Evolutionary conservation across 2,797 vertebrate genomes (phyloP).

Genomic region (Megaceryle alcyon): DNA sequence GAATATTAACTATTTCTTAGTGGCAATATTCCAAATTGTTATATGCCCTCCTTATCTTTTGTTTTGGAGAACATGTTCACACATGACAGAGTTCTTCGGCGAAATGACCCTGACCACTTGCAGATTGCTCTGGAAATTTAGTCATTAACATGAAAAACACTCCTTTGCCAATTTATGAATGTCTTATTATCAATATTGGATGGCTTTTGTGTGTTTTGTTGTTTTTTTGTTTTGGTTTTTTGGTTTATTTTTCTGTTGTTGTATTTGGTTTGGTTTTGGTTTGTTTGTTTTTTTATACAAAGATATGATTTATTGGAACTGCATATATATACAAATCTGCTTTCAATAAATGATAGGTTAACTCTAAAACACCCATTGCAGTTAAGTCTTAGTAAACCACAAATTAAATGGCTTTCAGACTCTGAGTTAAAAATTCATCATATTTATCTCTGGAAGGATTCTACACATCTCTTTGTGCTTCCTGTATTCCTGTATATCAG

Average conservation of each 20-base stretch:
- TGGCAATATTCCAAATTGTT: neutral
- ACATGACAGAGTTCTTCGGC: neutral
- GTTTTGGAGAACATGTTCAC: neutral
- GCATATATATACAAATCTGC: neutral
- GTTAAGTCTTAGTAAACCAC: neutral
- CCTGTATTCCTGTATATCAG: neutral
- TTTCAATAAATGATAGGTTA: neutral
- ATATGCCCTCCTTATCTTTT: neutral
- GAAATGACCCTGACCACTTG: neutral
- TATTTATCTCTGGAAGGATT: neutral
- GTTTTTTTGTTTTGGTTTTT: too few relatives aligned
- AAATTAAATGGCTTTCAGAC: neutral
- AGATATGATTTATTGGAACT: neutral
- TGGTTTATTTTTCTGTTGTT: too few relatives aligned
- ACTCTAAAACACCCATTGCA: neutral
- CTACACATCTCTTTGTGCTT: neutral
- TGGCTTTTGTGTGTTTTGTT: too few relatives aligned
- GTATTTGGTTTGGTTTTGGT: too few relatives aligned
- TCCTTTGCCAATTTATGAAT: neutral
- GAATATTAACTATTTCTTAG: neutral
- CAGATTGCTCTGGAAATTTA: neutral
- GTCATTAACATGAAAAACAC: neutral
- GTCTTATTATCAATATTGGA: fast-evolving
- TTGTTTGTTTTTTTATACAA: neutral
- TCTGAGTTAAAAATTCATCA: neutral